Base-by-base conservation (phyloP, 2,113 vertebrate genomes). In the Ranitomeya imitator region DNA sequence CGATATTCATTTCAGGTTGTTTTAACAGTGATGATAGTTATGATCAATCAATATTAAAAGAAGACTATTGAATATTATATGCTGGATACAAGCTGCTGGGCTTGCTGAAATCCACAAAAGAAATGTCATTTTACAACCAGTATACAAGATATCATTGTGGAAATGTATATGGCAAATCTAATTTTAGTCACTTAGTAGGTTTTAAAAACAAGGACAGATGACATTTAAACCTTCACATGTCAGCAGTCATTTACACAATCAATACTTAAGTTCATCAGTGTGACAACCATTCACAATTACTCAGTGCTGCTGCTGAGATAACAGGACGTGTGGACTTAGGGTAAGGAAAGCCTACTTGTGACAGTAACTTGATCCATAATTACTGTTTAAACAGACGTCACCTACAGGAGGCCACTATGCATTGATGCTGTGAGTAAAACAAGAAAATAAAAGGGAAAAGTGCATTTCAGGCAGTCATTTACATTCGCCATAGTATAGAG, bases 181-280 rank as follows among this genome's bases (percentile, higher is more conserved):
- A 65, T n/a, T 15, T 26, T 26, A 31, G 52, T 52, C 52, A 23
- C 52, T 73, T 18, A 63, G n/a, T 21, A 23, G 51, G 21, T 23
- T 57, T 74, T 73, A 55, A 77, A 60, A 77, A 60, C 57, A 37
- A 5, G 60, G 15, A 73, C 79, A 71, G 86, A 85, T 74, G 71
- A 51, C 16, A 18, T 2, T 15, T 77, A 45, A 77, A 12, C 21
- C 74, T 19, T 67, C 55, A 88, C 26, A 57, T 71, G 63, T 71
- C 78, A 60, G n/a, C 78, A 51, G n/a, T 51, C 45, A 2, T n/a
- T 83, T 26, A 23, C 31, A 74, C 60, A 57, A 88, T 88, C 79
- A 88, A 76, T 88, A 65, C 19, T 15, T 61, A 74, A 21, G 15
- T 73, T 81, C 13, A 71, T 69, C 12, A 73, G 69, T 76, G 26